phyloP scores from a whole-genome alignment of 2,888 invertebrate genomes.

The Drosophila peninsularis region DNA sequence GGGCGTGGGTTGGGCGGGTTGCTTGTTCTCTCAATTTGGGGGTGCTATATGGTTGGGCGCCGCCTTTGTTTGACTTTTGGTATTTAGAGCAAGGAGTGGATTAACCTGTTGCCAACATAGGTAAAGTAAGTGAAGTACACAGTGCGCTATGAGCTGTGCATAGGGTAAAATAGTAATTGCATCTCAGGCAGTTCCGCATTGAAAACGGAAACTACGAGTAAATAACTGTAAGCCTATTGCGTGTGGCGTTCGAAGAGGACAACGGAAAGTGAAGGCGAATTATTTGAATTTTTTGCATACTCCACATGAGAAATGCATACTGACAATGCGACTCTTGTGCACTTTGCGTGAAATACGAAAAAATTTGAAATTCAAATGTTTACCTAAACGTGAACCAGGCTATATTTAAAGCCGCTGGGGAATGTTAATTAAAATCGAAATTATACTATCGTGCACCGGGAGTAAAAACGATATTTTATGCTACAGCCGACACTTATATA shows the following conservation, averaged over 20 bases:
- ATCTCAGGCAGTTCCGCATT: slow-evolving; percentile 32
- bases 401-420: slow-evolving; percentile 15
- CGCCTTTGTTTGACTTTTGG: slow-evolving; percentile 57
- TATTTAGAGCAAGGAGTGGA: slow-evolving; percentile 59
- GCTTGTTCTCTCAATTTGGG: slow-evolving; percentile 36
- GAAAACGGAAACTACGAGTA: slow-evolving; percentile 12
- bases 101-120: slow-evolving; percentile 33
- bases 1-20: slow-evolving; percentile 46
- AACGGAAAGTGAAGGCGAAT: slow-evolving; percentile 23
- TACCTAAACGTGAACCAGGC: slow-evolving; percentile 10
- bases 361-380: slow-evolving; percentile 47
- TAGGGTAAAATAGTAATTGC: slow-evolving; percentile 8
- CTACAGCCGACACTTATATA: slow-evolving; percentile 18
- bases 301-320: slow-evolving; percentile 34
- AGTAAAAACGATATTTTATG: slow-evolving; percentile 20
- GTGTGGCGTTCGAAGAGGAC: slow-evolving; percentile 11
- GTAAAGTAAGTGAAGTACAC: slow-evolving; percentile 14
- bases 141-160: background rate
- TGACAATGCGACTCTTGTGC: slow-evolving; percentile 22
- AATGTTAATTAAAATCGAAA: slow-evolving; percentile 51
- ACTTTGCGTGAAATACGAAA: slow-evolving; percentile 27
- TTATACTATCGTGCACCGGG: slow-evolving; percentile 51
- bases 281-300: slow-evolving; percentile 9
- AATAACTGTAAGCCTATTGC: slow-evolving; percentile 10
- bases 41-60: slow-evolving; percentile 33